Base-by-base conservation (phyloP, 2,888 invertebrate genomes). In the Tenthredo scrophulariae region DNA sequence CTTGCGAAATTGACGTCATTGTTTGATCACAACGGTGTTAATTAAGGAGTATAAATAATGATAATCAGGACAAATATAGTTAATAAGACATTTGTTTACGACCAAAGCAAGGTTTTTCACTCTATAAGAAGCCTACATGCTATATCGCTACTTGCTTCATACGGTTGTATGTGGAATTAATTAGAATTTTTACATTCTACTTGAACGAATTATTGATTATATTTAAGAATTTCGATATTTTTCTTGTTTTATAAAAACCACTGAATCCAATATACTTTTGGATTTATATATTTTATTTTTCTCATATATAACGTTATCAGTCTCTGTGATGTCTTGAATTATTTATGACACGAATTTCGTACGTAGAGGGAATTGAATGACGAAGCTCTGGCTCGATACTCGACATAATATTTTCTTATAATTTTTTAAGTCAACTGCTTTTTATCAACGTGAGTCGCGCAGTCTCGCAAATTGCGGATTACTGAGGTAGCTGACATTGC, bases 1-100 rank as follows among this genome's bases (percentile, higher is more conserved):
- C 85, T 84, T n/a, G 87, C 86, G 58, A 85, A 4, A 70, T 85
- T 33, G 90, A 90, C 40, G 89, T 85, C 15, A 86, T 90, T 26
- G 91, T 91, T 85, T 91, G 89, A 91, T 80, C 54, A 18, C 54
- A 22, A 2, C n/a, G 50, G 26, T 26, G 7, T 75, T 70, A 70
- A 37, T 37, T 2, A 43, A 43, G 18, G 5, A 43, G 13, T 75
- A 26, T 75, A 22, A 37, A 26, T 46, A 26, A 26, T 7, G 75
- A 26, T 43, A 22, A 43, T 77, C 15, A 77, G 18, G 54, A 54
- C 18, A 77, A 77, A 29, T 54, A 33, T 77, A 29, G 54, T 50
- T 33, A 18, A 22, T 50, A 10, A n/a, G 18, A 33, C 40, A 37
- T 18, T 37, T 40, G 26, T 72, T 37, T 26, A 22, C 26, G 7